A percentile compares a stretch with the other conserved stretches of the same genome.
phyloP scores from a whole-genome alignment of 2,797 vertebrate genomes.

The Spea hammondii region DNA sequence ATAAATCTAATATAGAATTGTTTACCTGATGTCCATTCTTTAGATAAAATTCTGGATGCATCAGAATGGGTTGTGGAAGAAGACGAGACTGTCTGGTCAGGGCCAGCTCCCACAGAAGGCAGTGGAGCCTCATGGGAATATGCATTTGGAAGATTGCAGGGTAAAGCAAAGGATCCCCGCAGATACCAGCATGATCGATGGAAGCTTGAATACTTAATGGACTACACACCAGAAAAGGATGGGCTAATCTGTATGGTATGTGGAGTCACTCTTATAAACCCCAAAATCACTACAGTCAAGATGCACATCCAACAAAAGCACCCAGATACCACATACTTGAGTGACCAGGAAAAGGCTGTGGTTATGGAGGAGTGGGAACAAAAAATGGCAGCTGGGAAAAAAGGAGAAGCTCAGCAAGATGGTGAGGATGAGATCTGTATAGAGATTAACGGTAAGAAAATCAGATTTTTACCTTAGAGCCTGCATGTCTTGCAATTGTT shows the following conservation, averaged over 20 bases:
- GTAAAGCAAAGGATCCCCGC: slow-evolving; percentile 59
- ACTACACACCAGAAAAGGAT: slow-evolving; percentile 69
- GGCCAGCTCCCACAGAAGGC: background rate
- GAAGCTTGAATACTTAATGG: slow-evolving; percentile 78
- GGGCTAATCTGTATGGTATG: slow-evolving; percentile 81
- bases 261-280: slow-evolving; percentile 69
- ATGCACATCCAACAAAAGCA: slow-evolving; percentile 78
- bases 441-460: slow-evolving; percentile 44
- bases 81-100: slow-evolving; percentile 38
- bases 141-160: slow-evolving; percentile 37
- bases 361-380: slow-evolving; percentile 78
- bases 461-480: too few species aligned
- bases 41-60: slow-evolving; percentile 2
- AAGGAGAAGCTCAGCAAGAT: background rate
- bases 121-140: slow-evolving; percentile 41
- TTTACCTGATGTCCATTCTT: background rate
- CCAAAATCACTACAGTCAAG: slow-evolving; percentile 76
- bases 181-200: slow-evolving; percentile 72
- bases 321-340: slow-evolving; percentile 72
- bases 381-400: slow-evolving; percentile 54
- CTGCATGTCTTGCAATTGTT: too few species aligned
- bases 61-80: slow-evolving; percentile 50
- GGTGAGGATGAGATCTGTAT: slow-evolving; percentile 36
- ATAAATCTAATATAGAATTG: too few species aligned
- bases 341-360: slow-evolving; percentile 70